A percentile compares a stretch with the other conserved stretches of the same genome.
phyloP scores from a whole-genome alignment of 2,113 vertebrate species.

The Dolichotis patagonum region DNA sequence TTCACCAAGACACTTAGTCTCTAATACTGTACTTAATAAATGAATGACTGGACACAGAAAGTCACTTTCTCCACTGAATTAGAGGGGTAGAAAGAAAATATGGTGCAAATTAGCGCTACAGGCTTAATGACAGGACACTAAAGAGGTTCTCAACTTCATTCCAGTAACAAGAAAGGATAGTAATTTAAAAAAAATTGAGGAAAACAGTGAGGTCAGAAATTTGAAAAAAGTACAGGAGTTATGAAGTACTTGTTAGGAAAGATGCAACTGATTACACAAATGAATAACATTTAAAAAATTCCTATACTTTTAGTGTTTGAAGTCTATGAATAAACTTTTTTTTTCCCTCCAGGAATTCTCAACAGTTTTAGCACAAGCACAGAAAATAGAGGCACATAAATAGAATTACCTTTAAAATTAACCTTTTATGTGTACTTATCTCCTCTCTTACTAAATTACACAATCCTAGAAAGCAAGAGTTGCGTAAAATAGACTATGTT shows the following conservation, averaged over 20 bases:
- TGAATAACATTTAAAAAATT: background rate
- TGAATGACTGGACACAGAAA: background rate
- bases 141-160: background rate
- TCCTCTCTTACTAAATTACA: background rate
- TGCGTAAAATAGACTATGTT: background rate
- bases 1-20: background rate
- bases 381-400: background rate
- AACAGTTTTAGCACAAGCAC: background rate
- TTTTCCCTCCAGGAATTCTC: slow-evolving; percentile 11
- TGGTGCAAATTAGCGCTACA: background rate
- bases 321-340: background rate
- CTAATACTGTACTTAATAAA: background rate
- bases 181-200: background rate
- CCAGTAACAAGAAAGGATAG: background rate
- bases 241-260: background rate
- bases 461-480: background rate
- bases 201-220: background rate
- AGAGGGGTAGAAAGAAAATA: background rate
- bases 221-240: background rate
- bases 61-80: background rate
- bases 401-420: slow-evolving; percentile 6
- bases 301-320: background rate
- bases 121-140: background rate
- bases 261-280: background rate
- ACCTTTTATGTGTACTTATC: background rate